These are phyloP conservation scores for Drosophila melanogaster DNA, from an alignment of 1,140 invertebrate genomes.

Conservation along the genomic window DNA sequence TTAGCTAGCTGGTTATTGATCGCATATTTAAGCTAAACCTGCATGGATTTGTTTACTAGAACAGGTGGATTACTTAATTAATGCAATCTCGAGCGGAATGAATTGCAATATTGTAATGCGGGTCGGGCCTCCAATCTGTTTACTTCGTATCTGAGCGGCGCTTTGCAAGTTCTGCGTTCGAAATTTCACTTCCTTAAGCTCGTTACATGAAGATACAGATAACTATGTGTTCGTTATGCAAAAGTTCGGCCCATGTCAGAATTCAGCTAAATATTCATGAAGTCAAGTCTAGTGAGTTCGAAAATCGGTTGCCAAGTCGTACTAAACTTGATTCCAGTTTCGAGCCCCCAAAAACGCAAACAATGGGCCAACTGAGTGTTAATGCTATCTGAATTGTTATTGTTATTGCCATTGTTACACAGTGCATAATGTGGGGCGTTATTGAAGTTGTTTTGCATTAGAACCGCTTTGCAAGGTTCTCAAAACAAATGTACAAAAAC, in stretches of 20 bases:
- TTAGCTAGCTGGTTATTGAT: slow-evolving; percentile 57
- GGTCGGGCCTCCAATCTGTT: slow-evolving; percentile 7
- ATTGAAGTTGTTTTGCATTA: slow-evolving; percentile 46
- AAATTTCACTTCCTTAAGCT: slow-evolving; percentile 23
- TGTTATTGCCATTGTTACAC: slow-evolving; percentile 17
- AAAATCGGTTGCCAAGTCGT: slow-evolving; percentile 48
- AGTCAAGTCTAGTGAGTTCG: slow-evolving; percentile 42
- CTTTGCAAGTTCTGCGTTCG: slow-evolving; percentile 14
- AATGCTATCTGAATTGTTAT: slow-evolving; percentile 38
- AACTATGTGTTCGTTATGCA: slow-evolving; percentile 39
- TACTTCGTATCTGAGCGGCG: background rate
- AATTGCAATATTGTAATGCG: slow-evolving; percentile 29
- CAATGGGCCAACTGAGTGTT: slow-evolving; percentile 14
- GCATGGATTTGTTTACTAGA: slow-evolving; percentile 72
- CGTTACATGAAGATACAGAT: slow-evolving; percentile 27
- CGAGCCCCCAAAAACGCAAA: slow-evolving; percentile 66
- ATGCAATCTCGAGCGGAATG: slow-evolving; percentile 27
- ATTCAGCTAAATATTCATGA: slow-evolving; percentile 65
- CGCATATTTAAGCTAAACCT: slow-evolving; percentile 61
- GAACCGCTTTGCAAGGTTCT: slow-evolving; percentile 20
- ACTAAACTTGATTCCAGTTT: slow-evolving; percentile 58
- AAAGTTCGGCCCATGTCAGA: slow-evolving; percentile 37
- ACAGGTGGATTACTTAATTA: slow-evolving; percentile 62
- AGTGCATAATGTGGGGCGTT: slow-evolving; percentile 3
- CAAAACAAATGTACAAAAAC: slow-evolving; percentile 24